Conservation (phyloP, 1,140 invertebrate genomes). For the Armadillidium nasatum region DNA sequence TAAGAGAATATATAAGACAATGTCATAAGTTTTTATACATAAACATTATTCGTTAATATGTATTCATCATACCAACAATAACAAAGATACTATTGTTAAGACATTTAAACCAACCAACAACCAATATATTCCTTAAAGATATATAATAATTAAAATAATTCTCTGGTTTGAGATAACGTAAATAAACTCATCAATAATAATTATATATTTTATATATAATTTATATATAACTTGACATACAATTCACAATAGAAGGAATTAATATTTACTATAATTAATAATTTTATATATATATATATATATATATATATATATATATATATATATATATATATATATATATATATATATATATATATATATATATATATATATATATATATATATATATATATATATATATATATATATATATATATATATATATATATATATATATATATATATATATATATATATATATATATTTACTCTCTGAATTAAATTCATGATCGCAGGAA, state of each 20-base stretch:
- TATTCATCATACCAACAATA: no score
- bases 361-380: not conserved
- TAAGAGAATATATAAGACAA: no score
- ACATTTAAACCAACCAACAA: no score
- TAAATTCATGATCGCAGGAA: not conserved
- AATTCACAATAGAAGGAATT: not conserved
- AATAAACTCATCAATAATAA: no score
- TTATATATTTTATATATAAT: no score
- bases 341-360: not conserved
- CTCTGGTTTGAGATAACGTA: no score
- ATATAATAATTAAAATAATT: no score
- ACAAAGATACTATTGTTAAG: no score
- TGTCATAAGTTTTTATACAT: no score
- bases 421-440: not conserved
- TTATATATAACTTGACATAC: no score
- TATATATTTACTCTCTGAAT: not conserved
- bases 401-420: not conserved
- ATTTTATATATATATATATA: slow-evolving; percentile 1
- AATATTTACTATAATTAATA: slow-evolving; percentile 1
- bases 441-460: slow-evolving; percentile 11
- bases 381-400: not conserved
- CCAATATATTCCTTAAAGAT: no score
- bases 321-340: slow-evolving; percentile 8
- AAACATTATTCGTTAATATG: no score
- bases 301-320: slow-evolving; percentile 14